A percentile compares a stretch with the other conserved stretches of the same genome.
Evolutionary conservation across 2,888 invertebrate genomes (phyloP).

Genomic region (Diaprepes abbreviatus): DNA sequence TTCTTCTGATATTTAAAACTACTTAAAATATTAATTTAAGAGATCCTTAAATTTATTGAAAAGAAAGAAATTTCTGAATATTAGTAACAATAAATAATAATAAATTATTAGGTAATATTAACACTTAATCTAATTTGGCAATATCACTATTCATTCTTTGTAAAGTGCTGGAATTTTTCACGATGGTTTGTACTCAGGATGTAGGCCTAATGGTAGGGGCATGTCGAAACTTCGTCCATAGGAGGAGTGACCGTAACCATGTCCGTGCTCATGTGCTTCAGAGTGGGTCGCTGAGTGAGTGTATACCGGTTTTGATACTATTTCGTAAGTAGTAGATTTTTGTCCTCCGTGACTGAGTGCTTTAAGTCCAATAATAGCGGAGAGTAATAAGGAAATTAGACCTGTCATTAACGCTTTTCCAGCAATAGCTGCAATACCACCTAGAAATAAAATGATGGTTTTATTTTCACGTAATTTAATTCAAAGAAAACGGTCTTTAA

Average conservation of each 20-base stretch:
- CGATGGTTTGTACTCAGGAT: conserved; percentile 73
- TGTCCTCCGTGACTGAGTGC: conserved; percentile 77
- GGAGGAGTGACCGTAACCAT: conserved; percentile 68
- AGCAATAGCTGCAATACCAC: conserved; percentile 82
- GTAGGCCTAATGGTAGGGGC: conserved; percentile 65
- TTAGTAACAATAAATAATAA: conserved; percentile 34
- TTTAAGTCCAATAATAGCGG: conserved; percentile 83
- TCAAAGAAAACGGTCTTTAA: no score
- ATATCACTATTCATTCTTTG: conserved; percentile 29
- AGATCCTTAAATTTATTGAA: no score
- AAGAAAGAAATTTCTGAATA: no score
- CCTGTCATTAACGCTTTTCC: conserved; percentile 89
- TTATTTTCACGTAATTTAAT: no score
- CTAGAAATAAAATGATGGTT: conserved; percentile 64
- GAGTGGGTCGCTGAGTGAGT: conserved; percentile 78
- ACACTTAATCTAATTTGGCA: conserved; percentile 29
- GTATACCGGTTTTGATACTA: conserved; percentile 86
- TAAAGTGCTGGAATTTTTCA: neutral
- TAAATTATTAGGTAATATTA: conserved; percentile 32
- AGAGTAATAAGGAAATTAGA: conserved; percentile 82
- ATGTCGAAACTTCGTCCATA: conserved; percentile 70
- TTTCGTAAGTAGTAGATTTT: conserved; percentile 84
- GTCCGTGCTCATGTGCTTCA: conserved; percentile 75
- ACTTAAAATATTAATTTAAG: no score
- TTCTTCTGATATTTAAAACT: no score